A percentile compares a stretch with the other conserved stretches of the same genome.
Evolutionary conservation across 2,797 vertebrate species (phyloP).

Genomic region (Triplophysa bombifrons): DNA sequence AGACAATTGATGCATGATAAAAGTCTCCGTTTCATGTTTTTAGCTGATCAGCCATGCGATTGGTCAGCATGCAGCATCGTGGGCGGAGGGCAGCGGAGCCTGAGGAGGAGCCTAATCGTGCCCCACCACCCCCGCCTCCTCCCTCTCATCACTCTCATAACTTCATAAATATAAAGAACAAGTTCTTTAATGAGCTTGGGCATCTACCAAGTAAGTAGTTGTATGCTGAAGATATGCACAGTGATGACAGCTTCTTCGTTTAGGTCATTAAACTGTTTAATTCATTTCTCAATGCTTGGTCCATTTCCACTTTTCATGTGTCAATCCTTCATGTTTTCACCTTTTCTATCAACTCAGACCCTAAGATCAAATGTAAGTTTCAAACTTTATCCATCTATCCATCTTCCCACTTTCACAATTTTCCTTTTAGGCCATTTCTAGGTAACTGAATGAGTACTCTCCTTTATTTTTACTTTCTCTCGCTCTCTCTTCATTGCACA

Average conservation of each 20-base stretch:
- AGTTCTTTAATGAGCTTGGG: constrained; percentile 83
- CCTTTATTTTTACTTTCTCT: background rate
- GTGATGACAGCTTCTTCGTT: no score
- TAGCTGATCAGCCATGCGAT: constrained; percentile 67
- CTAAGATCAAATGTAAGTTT: constrained; percentile 77
- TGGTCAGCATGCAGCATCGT: constrained; percentile 63
- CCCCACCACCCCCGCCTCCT: constrained; percentile 41
- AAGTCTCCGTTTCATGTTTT: background rate
- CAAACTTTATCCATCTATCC: background rate
- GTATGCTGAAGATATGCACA: background rate
- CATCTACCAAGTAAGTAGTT: constrained; percentile 80
- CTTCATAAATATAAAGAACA: constrained; percentile 80
- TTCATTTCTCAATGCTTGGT: background rate
- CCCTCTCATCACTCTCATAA: constrained; percentile 76
- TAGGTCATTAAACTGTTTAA: background rate
- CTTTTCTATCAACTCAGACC: constrained; percentile 68
- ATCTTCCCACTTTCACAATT: background rate
- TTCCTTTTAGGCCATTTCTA: background rate
- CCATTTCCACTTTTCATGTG: constrained; percentile 9
- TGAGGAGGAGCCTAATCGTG: constrained; percentile 59
- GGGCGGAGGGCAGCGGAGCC: constrained; percentile 67
- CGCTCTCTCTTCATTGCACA: constrained; percentile 55
- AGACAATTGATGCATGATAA: no score
- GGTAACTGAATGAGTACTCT: no score
- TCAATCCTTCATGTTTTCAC: constrained; percentile 28